Conservation (phyloP, 2,797 vertebrate genomes). For the Arctocebus calabarensis region DNA sequence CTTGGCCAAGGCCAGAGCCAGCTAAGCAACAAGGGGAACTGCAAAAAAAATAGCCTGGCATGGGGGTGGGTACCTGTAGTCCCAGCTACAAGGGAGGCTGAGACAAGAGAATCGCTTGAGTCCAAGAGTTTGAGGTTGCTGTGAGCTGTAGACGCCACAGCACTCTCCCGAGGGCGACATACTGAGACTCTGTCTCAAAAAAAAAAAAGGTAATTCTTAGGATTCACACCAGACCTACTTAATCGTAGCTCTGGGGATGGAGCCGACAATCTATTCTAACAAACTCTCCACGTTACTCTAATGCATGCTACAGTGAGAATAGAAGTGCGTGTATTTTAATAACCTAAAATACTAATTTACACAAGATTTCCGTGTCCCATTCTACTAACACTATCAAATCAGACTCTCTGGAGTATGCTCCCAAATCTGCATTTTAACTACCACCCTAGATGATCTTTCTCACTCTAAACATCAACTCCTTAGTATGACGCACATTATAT, state of each 20-base stretch:
- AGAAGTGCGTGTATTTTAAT: not conserved
- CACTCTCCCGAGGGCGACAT: too few relatives aligned
- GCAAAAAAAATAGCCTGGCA: too few relatives aligned
- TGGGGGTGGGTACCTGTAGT: too few relatives aligned
- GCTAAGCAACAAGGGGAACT: too few relatives aligned
- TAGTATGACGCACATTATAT: not conserved
- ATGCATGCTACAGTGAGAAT: not conserved
- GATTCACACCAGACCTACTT: not conserved
- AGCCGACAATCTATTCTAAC: conserved; percentile 24
- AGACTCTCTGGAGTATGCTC: not conserved
- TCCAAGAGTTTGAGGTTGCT: too few relatives aligned
- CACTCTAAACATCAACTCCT: conserved; percentile 38
- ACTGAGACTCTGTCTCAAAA: too few relatives aligned
- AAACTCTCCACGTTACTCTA: conserved; percentile 24
- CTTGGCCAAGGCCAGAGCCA: too few relatives aligned
- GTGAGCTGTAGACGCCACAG: too few relatives aligned
- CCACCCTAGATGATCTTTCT: not conserved
- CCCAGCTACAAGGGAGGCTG: too few relatives aligned
- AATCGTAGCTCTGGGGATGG: not conserved
- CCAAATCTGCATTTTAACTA: conserved; percentile 34
- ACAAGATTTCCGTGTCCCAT: not conserved
- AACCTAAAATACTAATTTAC: not conserved
- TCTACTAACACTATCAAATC: not conserved
- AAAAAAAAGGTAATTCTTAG: conserved; percentile 23
- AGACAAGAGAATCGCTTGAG: too few relatives aligned